Evolutionary conservation across 2,888 invertebrate species (phyloP).

Genomic region (Drosophila colorata): DNA sequence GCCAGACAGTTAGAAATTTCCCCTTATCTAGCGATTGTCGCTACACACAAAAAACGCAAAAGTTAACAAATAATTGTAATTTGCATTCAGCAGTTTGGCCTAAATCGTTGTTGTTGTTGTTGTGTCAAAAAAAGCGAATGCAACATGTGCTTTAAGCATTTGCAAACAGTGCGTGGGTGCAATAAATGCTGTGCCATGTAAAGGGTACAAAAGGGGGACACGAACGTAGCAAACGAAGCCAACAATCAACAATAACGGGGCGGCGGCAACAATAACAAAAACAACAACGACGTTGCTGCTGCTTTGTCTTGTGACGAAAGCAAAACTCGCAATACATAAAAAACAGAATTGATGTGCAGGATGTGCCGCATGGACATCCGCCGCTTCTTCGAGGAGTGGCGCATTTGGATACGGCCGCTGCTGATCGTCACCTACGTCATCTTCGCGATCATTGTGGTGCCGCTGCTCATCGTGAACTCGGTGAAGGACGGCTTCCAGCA

Average conservation of each 20-base stretch:
- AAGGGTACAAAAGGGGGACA: slow-evolving; percentile 15
- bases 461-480: slow-evolving; percentile 92
- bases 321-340: slow-evolving; percentile 34
- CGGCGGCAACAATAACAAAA: slow-evolving; percentile 58
- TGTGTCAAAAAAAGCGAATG: slow-evolving; percentile 1
- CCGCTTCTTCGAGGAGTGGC: slow-evolving; percentile 88
- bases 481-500: slow-evolving; percentile 92
- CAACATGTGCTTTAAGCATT: slow-evolving; percentile 31
- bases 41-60: slow-evolving; percentile 30
- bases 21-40: slow-evolving; percentile 42
- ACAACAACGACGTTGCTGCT: slow-evolving; percentile 26
- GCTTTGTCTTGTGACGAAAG: slow-evolving; percentile 59
- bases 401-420: slow-evolving; percentile 95
- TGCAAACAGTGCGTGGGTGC: slow-evolving; percentile 37
- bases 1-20: slow-evolving; percentile 44
- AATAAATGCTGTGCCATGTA: slow-evolving; percentile 34
- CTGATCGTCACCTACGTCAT: slow-evolving; percentile 92
- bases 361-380: slow-evolving; percentile 81
- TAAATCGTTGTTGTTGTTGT: slow-evolving; percentile 16
- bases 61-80: slow-evolving; percentile 34
- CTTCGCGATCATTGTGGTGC: slow-evolving; percentile 93
- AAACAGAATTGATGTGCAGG: slow-evolving; percentile 15
- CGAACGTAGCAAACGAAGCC: slow-evolving; percentile 26
- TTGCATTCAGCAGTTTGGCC: slow-evolving; percentile 15
- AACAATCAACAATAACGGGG: slow-evolving; percentile 60